These are phyloP conservation scores for Erpobdella octoculata DNA, from an alignment of 2,888 invertebrate genomes.

Conservation along the genomic window DNA sequence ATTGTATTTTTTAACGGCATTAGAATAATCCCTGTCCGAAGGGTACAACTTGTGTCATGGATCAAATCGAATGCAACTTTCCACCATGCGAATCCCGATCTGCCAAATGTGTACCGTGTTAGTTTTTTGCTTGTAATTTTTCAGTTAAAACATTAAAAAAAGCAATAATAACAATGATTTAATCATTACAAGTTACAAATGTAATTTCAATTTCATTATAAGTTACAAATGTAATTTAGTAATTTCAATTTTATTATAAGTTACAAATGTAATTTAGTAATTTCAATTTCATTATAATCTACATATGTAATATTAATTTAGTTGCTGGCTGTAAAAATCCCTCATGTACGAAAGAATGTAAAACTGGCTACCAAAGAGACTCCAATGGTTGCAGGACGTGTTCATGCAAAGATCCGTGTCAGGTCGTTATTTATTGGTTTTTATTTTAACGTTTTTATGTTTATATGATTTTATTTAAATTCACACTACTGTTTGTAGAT, in stretches of 20 bases:
- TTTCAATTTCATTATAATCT: no score
- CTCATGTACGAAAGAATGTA: not conserved
- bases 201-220: no score
- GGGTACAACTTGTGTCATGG: not conserved
- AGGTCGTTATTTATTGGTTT: no score
- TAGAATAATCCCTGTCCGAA: not conserved
- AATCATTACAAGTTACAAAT: no score
- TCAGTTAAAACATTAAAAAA: not conserved
- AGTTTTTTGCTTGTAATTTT: not conserved
- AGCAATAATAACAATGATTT: not conserved
- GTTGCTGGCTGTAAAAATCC: not conserved
- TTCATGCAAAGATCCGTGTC: not conserved
- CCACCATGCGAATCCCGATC: not conserved
- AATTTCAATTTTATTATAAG: no score
- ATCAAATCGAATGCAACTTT: not conserved
- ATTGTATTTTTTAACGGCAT: no score
- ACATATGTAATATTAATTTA: no score
- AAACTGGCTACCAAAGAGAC: not conserved
- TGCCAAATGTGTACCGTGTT: not conserved
- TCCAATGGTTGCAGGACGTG: not conserved
- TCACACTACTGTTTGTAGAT: no score
- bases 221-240: no score
- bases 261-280: no score
- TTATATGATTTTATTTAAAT: no score
- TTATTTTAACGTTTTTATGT: no score